Conservation (phyloP, 1,140 invertebrate species). For the Oppia nitens region DNA sequence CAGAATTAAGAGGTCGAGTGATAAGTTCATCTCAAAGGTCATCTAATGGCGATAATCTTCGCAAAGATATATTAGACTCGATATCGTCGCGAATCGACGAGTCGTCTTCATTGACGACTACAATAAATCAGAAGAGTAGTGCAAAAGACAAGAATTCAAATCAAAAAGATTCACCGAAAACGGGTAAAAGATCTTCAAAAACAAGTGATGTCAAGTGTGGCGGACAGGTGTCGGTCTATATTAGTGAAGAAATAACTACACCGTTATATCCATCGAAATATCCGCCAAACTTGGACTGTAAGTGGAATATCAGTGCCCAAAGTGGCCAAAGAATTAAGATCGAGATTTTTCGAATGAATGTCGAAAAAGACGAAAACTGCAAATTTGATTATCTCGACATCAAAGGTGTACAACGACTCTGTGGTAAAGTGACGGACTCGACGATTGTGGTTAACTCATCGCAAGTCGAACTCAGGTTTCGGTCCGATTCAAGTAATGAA, state of each 20-base stretch:
- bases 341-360: constrained; percentile 13
- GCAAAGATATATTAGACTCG: too few relatives aligned
- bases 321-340: constrained; percentile 13
- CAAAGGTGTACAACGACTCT: constrained; percentile 12
- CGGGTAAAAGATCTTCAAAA: too few relatives aligned
- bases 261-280: constrained; percentile 14
- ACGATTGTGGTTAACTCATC: constrained; percentile 17
- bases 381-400: constrained; percentile 17
- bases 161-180: too few relatives aligned
- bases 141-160: too few relatives aligned
- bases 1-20: too few relatives aligned
- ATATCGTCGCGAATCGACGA: too few relatives aligned
- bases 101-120: too few relatives aligned
- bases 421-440: constrained; percentile 16
- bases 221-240: neutral
- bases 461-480: constrained; percentile 15
- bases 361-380: constrained; percentile 19
- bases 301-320: constrained; percentile 15
- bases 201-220: neutral
- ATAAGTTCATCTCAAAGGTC: too few relatives aligned
- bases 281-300: constrained; percentile 19
- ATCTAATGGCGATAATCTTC: too few relatives aligned
- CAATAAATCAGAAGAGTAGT: too few relatives aligned
- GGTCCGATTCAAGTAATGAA: constrained; percentile 18
- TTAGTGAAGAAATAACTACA: neutral